Evolutionary conservation across 1,140 invertebrate genomes (phyloP).

Genomic region (Brachionus rubens): DNA sequence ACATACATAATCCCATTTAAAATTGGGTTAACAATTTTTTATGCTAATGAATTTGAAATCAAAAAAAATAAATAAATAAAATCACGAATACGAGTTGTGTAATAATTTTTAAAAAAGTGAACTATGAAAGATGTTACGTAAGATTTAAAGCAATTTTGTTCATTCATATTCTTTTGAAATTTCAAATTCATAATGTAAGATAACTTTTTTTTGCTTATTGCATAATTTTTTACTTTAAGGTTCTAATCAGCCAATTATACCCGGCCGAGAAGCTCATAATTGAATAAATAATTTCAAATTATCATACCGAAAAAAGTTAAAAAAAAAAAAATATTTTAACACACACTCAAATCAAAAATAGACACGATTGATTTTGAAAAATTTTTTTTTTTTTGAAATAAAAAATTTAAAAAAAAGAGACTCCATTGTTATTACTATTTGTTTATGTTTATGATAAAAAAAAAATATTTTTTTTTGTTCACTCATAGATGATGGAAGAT

Average conservation of each 20-base stretch:
- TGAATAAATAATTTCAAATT: conserved; percentile 26
- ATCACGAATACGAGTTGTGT: neutral
- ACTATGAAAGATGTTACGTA: conserved; percentile 30
- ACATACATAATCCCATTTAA: neutral
- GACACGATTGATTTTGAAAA: conserved; percentile 35
- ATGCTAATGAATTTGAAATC: neutral
- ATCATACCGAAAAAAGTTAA: too few species aligned
- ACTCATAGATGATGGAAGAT: neutral
- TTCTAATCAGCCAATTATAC: conserved; percentile 40
- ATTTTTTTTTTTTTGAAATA: conserved; percentile 28
- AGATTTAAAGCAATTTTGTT: neutral
- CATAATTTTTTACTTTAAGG: conserved; percentile 31
- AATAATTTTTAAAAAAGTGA: neutral
- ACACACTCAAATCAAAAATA: conserved; percentile 1
- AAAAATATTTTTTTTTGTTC: conserved; percentile 5
- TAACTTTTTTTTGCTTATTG: neutral
- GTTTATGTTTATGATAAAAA: neutral
- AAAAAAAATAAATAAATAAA: neutral
- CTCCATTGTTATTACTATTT: too few species aligned
- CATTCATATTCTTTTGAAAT: neutral
- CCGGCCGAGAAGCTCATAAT: conserved; percentile 34
- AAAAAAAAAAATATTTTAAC: neutral
- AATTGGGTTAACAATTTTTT: neutral
- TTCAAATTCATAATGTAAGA: neutral
- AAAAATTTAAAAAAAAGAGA: neutral